A percentile compares a stretch with the other conserved stretches of the same genome.
Conservation (phyloP, 2,113 vertebrate genomes). For the Thermophis baileyi region DNA sequence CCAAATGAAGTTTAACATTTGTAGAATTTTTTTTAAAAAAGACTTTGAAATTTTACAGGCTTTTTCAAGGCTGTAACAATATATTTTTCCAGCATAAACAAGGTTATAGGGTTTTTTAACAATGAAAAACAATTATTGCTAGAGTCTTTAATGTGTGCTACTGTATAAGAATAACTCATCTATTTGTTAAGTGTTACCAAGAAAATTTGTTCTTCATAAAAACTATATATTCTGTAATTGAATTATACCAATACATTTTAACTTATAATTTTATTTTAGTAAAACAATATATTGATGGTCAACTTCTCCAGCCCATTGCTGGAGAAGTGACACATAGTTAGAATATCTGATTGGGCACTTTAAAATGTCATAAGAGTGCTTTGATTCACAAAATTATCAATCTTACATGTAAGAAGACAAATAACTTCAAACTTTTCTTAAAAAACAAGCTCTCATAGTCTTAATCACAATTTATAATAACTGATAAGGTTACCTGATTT, state of each 20-base stretch:
- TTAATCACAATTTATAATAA: not conserved
- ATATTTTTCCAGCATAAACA: not conserved
- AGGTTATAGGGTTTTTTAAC: not conserved
- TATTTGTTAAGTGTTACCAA: not conserved
- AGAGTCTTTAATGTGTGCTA: not conserved
- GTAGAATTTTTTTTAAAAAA: not conserved
- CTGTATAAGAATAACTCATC: not conserved
- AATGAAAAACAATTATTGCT: not conserved
- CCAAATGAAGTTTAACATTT: not conserved
- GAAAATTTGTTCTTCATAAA: not conserved
- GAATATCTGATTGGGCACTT: not conserved
- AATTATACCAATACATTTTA: not conserved
- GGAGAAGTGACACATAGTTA: not conserved
- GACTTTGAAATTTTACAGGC: not conserved
- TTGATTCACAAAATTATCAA: not conserved
- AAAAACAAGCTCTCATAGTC: not conserved
- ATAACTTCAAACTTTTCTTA: not conserved
- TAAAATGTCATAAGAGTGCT: not conserved
- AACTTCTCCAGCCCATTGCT: not conserved
- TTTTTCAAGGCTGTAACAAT: not conserved
- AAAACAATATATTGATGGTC: not conserved
- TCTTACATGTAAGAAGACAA: not conserved
- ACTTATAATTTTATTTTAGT: not conserved
- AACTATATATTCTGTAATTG: not conserved
- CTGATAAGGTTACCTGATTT: not conserved